A percentile compares a stretch with the other conserved stretches of the same genome.
Evolutionary conservation across 2,888 invertebrate genomes (phyloP).

Genomic region (Caenorhabditis doughertyi): DNA sequence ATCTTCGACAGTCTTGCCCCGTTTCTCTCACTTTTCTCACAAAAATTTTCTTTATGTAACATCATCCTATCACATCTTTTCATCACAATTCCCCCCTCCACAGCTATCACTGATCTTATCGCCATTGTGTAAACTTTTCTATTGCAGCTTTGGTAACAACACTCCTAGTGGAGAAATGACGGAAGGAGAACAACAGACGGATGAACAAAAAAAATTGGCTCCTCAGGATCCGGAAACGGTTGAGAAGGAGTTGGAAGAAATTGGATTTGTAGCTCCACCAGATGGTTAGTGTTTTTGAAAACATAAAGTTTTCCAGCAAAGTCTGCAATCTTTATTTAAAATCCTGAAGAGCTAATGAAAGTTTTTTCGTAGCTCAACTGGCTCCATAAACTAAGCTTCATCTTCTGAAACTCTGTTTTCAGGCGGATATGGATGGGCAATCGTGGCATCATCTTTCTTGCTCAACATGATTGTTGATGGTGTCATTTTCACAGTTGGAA

Average conservation of each 20-base stretch:
- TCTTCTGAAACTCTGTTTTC: slow-evolving; percentile 13
- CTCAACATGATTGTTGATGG: slow-evolving; percentile 98
- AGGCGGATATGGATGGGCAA: slow-evolving; percentile 92
- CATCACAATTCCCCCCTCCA: too few relatives aligned
- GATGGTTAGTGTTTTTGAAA: slow-evolving; percentile 72
- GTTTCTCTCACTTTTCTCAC: not conserved
- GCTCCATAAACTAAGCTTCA: too few relatives aligned
- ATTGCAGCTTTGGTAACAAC: slow-evolving; percentile 36
- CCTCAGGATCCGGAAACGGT: slow-evolving; percentile 67
- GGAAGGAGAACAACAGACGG: slow-evolving; percentile 11
- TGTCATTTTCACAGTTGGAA: slow-evolving; percentile 85
- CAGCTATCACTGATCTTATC: too few relatives aligned
- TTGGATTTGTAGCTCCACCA: slow-evolving; percentile 77
- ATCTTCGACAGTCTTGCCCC: slow-evolving; percentile 10
- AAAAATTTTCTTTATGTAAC: too few relatives aligned
- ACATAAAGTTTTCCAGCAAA: too few relatives aligned
- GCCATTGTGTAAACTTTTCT: too few relatives aligned
- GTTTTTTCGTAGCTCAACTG: too few relatives aligned
- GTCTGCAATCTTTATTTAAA: too few relatives aligned
- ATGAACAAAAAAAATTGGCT: slow-evolving; percentile 15
- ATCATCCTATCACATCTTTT: slow-evolving; percentile 6
- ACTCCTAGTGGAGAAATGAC: slow-evolving; percentile 26
- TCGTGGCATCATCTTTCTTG: slow-evolving; percentile 96
- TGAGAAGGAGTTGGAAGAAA: slow-evolving; percentile 77
- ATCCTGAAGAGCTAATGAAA: too few relatives aligned